phyloP scores from a whole-genome alignment of 2,113 vertebrate species.

The Halichoerus grypus region DNA sequence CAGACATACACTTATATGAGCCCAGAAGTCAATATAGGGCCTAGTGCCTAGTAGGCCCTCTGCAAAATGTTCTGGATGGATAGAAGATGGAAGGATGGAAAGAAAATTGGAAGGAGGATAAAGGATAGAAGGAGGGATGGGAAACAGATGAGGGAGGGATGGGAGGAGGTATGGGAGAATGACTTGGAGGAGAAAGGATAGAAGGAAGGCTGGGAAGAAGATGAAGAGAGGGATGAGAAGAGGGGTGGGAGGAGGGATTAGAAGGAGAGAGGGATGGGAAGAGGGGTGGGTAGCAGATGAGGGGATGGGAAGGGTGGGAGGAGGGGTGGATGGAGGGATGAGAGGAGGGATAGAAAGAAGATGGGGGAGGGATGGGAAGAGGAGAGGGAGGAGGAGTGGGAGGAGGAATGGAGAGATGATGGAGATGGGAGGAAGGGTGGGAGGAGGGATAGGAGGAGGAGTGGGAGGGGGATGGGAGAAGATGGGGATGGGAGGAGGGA shows the following conservation, averaged over 20 bases:
- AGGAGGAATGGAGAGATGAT: not conserved
- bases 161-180: not conserved
- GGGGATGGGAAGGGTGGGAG: too few species aligned
- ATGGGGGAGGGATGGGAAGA: too few species aligned
- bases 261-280: not conserved
- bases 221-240: not conserved
- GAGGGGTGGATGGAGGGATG: not conserved
- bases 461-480: not conserved
- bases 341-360: not conserved
- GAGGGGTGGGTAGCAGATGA: too few species aligned
- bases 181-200: not conserved
- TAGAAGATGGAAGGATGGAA: not conserved
- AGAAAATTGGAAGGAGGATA: not conserved
- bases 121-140: not conserved
- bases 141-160: not conserved
- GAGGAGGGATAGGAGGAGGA: not conserved
- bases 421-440: not conserved
- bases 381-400: not conserved
- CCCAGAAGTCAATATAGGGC: not conserved
- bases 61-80: not conserved
- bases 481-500: too few species aligned
- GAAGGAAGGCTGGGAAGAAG: not conserved
- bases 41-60: not conserved
- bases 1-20: fast-evolving
- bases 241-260: not conserved